Base-by-base conservation (phyloP, 2,113 vertebrate species). In the Labrus mixtus region DNA sequence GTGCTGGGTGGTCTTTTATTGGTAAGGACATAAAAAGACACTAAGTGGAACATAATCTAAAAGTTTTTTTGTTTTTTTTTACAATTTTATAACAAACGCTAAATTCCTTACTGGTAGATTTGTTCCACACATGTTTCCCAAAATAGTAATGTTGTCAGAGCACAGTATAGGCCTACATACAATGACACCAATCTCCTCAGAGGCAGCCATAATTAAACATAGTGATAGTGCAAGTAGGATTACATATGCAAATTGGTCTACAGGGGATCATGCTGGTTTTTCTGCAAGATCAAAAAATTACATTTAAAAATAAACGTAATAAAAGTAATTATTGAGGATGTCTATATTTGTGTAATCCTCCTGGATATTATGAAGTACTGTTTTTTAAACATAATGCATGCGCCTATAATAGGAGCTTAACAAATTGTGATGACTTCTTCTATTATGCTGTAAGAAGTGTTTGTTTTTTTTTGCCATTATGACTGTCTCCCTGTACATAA, bases 151-250 rank as follows among this genome's bases (percentile, higher is more conserved):
- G 12, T 57, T 58, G 55, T 58, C 36, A 20, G 41, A 63, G 75
- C 48, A 10, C 45, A 29, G 65, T 1, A n/a, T 36, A 29, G 1
- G 4, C 15, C 15, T 36, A 25, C 55, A 36, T 58, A 6, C 37
- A 46, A 77, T 45, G 66, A 80, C 15, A 17, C n/a, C 56, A 65
- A 76, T 51, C 25, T 74, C 23, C n/a, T 58, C 29, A 33, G 29
- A 33, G 29, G 29, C 29, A 33, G 29, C 3, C 11, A 41, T 56
- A 54, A 48, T 69, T 61, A 13, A 41, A 29, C 4, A 20, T 12
- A 16, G 1, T 43, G 36, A 74, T 19, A 11, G 56, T 37, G 16
- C n/a, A 48, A 13, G n/a, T 12, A 33, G 37, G 61, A 19, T 0
- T 70, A 36, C 36, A 51, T n/a, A 45, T 55, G 67, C 10, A 58